A percentile compares a stretch with the other conserved stretches of the same genome.
Evolutionary conservation across 2,888 invertebrate genomes (phyloP).

Genomic region (Nasonovia ribisnigri): DNA sequence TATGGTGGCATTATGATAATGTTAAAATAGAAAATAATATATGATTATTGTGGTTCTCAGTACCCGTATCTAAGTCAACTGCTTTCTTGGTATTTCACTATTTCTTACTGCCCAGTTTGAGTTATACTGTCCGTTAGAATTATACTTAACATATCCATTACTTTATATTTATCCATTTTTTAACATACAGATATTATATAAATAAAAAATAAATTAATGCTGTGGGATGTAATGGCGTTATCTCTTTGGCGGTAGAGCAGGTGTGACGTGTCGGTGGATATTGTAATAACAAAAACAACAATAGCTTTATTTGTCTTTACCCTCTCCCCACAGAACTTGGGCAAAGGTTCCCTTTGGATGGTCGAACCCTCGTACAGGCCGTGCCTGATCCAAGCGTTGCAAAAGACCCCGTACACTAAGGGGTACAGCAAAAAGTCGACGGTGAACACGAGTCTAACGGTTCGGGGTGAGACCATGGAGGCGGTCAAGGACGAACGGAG

Average conservation of each 20-base stretch:
- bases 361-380: conserved; percentile 93
- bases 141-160: background rate
- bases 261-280: background rate
- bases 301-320: background rate
- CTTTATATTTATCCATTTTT: background rate
- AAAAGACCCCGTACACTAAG: conserved; percentile 81
- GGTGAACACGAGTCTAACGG: conserved; percentile 68
- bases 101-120: background rate
- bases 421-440: conserved; percentile 62
- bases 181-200: background rate
- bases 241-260: background rate
- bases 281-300: background rate
- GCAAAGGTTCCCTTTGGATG: conserved; percentile 96
- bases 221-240: background rate
- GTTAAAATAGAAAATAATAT: background rate
- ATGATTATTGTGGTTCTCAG: background rate
- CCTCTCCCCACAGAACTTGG: conserved; percentile 80
- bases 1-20: background rate
- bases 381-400: conserved; percentile 88
- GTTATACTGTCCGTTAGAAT: background rate
- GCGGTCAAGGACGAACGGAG: conserved; percentile 48
- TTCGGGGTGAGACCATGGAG: conserved; percentile 67
- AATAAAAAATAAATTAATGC: background rate
- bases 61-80: background rate
- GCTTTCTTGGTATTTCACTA: background rate